These are phyloP conservation scores for Enteromius argenteus DNA, from an alignment of 2,797 vertebrate genomes.

Conservation along the genomic window DNA sequence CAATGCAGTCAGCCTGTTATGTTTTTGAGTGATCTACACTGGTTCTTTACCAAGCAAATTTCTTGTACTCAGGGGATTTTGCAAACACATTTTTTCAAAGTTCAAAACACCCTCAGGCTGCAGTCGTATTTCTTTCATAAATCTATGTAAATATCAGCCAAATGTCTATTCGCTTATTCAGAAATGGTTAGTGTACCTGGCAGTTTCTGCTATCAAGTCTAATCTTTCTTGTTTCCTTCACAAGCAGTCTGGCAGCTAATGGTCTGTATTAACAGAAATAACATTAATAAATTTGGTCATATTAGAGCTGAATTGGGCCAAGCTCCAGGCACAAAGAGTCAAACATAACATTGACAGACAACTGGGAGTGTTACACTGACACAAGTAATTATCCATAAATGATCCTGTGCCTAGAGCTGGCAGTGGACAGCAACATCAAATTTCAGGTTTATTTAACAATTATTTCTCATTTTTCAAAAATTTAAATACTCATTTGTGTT, in stretches of 20 bases:
- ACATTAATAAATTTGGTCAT: slow-evolving; percentile 79
- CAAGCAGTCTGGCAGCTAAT: slow-evolving; percentile 66
- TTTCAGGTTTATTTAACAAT: neutral
- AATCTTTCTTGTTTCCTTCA: slow-evolving; percentile 73
- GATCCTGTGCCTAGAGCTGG: neutral
- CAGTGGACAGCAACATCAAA: slow-evolving; percentile 1
- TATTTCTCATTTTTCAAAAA: slow-evolving; percentile 13
- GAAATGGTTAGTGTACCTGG: slow-evolving; percentile 75
- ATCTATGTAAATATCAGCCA: slow-evolving; percentile 73
- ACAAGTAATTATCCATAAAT: slow-evolving; percentile 47
- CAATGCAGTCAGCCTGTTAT: slow-evolving; percentile 53
- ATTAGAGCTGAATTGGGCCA: slow-evolving; percentile 62
- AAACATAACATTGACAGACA: slow-evolving; percentile 47
- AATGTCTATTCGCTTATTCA: slow-evolving; percentile 79
- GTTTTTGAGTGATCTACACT: slow-evolving; percentile 67
- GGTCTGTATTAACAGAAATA: slow-evolving; percentile 71
- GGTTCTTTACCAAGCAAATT: slow-evolving; percentile 61
- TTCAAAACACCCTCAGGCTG: slow-evolving; percentile 61
- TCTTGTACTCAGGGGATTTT: slow-evolving; percentile 48
- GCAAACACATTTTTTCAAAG: slow-evolving; percentile 68
- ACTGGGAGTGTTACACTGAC: slow-evolving; percentile 50
- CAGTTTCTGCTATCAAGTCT: slow-evolving; percentile 74
- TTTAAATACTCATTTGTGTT: neutral
- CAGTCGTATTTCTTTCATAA: slow-evolving; percentile 65
- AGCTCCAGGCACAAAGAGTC: slow-evolving; percentile 52